phyloP scores from a whole-genome alignment of 2,113 vertebrate species.

The Pampusana beccarii region DNA sequence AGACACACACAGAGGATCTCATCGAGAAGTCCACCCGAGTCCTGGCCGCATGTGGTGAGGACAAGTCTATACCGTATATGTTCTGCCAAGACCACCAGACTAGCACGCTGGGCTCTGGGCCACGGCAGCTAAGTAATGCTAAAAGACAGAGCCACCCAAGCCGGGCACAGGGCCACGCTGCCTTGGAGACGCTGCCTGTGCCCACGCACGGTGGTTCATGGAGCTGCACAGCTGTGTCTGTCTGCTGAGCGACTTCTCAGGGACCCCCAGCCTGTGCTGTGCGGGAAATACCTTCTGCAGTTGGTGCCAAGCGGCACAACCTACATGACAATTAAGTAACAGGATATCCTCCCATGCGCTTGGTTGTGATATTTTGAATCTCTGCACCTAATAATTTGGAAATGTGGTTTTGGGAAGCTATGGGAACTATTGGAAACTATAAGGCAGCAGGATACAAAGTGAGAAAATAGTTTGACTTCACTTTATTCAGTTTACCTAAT shows the following conservation, averaged over 20 bases:
- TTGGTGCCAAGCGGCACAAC: not conserved
- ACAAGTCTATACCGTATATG: not conserved
- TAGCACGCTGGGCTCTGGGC: not conserved
- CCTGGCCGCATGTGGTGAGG: not conserved
- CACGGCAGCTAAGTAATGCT: not conserved
- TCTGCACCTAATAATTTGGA: not conserved
- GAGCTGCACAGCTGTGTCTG: not conserved
- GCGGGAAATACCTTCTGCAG: not conserved
- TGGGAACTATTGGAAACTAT: not conserved
- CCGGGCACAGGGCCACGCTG: not conserved
- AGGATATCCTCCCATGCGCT: not conserved
- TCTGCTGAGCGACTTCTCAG: not conserved
- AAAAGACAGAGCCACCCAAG: not conserved
- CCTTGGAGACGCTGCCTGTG: not conserved
- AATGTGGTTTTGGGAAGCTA: not conserved
- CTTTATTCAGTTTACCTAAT: not conserved
- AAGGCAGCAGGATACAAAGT: not conserved
- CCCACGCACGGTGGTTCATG: not conserved
- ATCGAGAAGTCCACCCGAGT: not conserved
- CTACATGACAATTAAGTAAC: not conserved
- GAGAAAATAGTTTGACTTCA: not conserved
- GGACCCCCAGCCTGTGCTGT: not conserved
- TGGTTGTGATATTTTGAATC: not conserved
- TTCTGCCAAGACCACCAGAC: not conserved
- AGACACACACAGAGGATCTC: not conserved